Base-by-base conservation (phyloP, 2,113 vertebrate species). In the Cariama cristata region DNA sequence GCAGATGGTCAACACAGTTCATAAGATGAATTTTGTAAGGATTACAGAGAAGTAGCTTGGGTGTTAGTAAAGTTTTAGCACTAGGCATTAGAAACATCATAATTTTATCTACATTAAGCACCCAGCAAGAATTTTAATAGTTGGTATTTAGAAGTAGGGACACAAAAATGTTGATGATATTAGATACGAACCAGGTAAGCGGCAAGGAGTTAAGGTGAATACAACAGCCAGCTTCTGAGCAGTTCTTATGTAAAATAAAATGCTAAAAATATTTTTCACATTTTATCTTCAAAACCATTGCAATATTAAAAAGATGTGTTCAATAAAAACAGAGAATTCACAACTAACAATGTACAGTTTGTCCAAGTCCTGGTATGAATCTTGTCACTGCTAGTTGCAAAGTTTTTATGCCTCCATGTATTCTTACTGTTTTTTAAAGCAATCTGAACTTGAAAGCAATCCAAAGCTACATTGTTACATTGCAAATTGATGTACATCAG, bases 401-500 rank as follows among this genome's bases (percentile, higher is more conserved):
- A 93, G 44, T 55, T 95, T 75, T 93, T 88, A 40, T 44, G 49
- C 84, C 11, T 91, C 77, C 40, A 23, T 82, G 40, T 93, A 58
- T 79, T 93, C 87, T 89, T 87, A 89, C 30, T 96, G 80, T 60
- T 90, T 95, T 96, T 95, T 95, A 87, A 94, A 95, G 60, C 60
- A 87, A 79, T 94, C 87, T 72, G 66, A 62, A 75, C 87, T 94
- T 97, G 92, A 95, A 97, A 94, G 87, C 73, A 93, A 96, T 64
- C 32, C 84, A 95, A 95, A 93, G 68, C 47, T 93, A 67, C 68
- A 92, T 76, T 95, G 82, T 90, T 95, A 89, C 62, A 63, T 72
- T 79, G 72, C 75, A 97, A 96, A 97, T 89, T 94, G 94, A 95
- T 94, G 80, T 95, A 89, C 88, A 75, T 92, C 88, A 89, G 53